These are phyloP conservation scores for Glareola pratincola DNA, from an alignment of 2,113 vertebrate species.

Conservation along the genomic window DNA sequence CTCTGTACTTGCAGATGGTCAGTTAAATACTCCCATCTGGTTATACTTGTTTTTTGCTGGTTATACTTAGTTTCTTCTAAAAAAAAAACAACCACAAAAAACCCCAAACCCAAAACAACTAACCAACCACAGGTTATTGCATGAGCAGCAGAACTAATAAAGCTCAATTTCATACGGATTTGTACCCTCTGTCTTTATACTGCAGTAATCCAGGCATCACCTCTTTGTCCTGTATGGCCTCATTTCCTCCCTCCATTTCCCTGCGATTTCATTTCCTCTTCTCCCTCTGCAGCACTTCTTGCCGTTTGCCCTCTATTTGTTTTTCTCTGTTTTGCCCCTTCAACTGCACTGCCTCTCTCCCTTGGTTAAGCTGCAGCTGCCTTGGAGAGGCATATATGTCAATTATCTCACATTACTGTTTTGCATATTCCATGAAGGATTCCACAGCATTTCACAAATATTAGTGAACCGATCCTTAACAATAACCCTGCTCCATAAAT, in stretches of 20 bases:
- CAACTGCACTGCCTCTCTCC: not conserved
- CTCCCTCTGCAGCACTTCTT: not conserved
- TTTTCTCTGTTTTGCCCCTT: not conserved
- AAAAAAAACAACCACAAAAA: not conserved
- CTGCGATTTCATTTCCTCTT: not conserved
- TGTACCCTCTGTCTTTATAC: not conserved
- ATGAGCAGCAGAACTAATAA: not conserved
- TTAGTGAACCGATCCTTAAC: not conserved
- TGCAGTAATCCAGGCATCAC: not conserved
- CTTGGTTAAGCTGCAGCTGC: not conserved
- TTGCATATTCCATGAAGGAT: not conserved
- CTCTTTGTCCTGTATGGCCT: not conserved
- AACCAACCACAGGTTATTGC: not conserved
- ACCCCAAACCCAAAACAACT: not conserved
- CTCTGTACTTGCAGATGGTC: constrained; percentile 38
- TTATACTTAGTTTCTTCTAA: not conserved
- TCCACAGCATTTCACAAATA: not conserved
- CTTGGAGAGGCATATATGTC: not conserved
- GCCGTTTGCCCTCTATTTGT: not conserved
- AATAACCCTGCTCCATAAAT: not conserved
- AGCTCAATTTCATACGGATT: not conserved
- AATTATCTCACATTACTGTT: not conserved
- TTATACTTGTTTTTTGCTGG: not conserved
- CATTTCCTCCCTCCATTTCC: constrained; percentile 2
- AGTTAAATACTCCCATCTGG: constrained; percentile 45